phyloP scores from a whole-genome alignment of 2,888 invertebrate genomes.

The Cabera pusaria region DNA sequence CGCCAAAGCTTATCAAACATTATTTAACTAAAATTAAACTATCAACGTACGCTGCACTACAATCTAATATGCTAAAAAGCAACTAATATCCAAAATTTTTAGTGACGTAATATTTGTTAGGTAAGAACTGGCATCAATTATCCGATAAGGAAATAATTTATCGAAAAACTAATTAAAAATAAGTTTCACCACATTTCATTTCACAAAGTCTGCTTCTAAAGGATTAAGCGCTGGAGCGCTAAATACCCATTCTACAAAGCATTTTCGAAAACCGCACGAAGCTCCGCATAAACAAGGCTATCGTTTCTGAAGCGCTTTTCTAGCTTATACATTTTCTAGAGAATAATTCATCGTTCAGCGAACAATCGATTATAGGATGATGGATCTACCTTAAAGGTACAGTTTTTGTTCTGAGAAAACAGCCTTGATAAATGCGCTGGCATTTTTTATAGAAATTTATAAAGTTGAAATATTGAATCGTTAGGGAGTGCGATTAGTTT shows the following conservation, averaged over 20 bases:
- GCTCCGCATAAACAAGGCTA: conserved; percentile 18
- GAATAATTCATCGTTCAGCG: conserved; percentile 51
- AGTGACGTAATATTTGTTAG: no score
- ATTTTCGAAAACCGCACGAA: conserved; percentile 21
- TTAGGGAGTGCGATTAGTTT: conserved; percentile 12
- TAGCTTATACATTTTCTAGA: conserved; percentile 36
- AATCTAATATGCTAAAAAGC: no score
- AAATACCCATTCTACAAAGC: conserved; percentile 17
- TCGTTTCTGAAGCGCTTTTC: conserved; percentile 12
- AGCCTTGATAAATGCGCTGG: conserved; percentile 17
- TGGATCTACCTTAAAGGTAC: conserved; percentile 44
- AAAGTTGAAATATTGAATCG: conserved; percentile 18
- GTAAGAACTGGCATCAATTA: no score
- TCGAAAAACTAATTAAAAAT: conserved; percentile 13
- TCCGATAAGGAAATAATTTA: no score
- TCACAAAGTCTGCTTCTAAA: conserved; percentile 8
- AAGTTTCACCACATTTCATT: conserved; percentile 6
- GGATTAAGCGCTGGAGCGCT: conserved; percentile 20
- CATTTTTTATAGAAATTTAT: conserved; percentile 15
- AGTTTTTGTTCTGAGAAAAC: conserved; percentile 24
- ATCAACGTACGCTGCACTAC: no score
- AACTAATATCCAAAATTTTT: no score
- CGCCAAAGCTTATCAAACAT: no score
- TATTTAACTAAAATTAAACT: no score
- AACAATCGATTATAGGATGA: conserved; percentile 61